These are phyloP conservation scores for Geophilus truncorum DNA, from an alignment of 2,888 invertebrate species.

Conservation along the genomic window DNA sequence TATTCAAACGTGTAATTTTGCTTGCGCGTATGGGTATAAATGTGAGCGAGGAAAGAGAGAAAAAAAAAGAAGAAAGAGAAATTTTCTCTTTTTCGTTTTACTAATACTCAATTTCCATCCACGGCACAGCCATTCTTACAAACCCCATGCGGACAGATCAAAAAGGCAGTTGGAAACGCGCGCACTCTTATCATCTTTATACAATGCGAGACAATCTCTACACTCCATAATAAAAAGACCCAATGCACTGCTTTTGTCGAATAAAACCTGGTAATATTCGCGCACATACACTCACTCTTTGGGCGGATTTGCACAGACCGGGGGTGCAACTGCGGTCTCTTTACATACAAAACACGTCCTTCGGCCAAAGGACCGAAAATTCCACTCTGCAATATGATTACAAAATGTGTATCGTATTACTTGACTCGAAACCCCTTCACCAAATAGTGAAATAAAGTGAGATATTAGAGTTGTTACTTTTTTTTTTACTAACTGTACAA, in stretches of 20 bases:
- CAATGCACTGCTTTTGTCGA: neutral
- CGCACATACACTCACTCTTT: neutral
- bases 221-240: constrained; percentile 16
- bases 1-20: neutral
- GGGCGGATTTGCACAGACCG: neutral
- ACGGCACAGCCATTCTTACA: neutral
- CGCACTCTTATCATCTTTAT: constrained; percentile 12
- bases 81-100: neutral
- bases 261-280: constrained; percentile 1
- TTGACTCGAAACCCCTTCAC: neutral
- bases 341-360: constrained; percentile 7
- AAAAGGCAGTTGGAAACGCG: neutral
- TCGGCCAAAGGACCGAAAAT: neutral
- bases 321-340: neutral
- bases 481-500: neutral
- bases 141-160: constrained; percentile 13
- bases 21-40: no score
- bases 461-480: neutral
- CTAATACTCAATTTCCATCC: neutral
- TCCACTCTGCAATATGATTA: neutral
- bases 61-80: neutral
- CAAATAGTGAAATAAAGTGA: neutral
- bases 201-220: constrained; percentile 3
- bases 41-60: no score
- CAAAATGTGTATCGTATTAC: constrained; percentile 1